Base-by-base conservation (phyloP, 2,888 invertebrate genomes). In the Galeopsomyia nigrocyanea region DNA sequence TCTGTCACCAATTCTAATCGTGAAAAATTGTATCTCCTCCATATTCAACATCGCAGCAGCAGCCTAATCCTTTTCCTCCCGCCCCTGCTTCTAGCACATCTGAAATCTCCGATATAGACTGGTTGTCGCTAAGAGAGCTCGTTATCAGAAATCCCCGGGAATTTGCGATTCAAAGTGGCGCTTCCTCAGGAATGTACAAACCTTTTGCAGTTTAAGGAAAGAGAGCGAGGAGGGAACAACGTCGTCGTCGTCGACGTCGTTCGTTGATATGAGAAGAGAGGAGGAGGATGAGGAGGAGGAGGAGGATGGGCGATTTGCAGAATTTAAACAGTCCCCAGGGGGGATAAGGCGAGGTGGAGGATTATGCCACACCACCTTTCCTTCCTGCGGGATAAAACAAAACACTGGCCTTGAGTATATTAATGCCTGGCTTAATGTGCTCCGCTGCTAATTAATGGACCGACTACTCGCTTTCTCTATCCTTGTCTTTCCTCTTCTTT, bases 361-460 rank as follows among this genome's bases (percentile, higher is more conserved):
- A 61, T 65, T 68, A 68, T 50, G 31, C 26, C 57, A 26, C 16
- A 26, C 39, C 80, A 79, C 81, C 80, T 81, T 77, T 82, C 82
- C 84, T 86, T 84, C 85, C 85, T 84, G 84, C 81, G 81, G 85
- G 84, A 84, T 86, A 84, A 86, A 85, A 86, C 86, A 86, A 86
- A 86, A 86, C 86, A 86, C 82, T 80, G 80, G 82, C 67, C 57
- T 58, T 80, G 85, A 86, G 86, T 86, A 84, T 86, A 86, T 86
- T 86, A 86, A 86, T 86, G 86, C 84, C 79, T 73, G 82, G 86
- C 84, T 86, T 86, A 86, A 86, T 86, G 86, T 81, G 82, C 83
- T 81, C 78, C 82, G 50, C 80, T 26, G 82, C 84, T 86, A 86
- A 86, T 86, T 86, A 86, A 86, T 86, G 86, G 84, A 86, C 85